Evolutionary conservation across 1,140 invertebrate genomes (phyloP).

Genomic region (Octopus bimaculoides): DNA sequence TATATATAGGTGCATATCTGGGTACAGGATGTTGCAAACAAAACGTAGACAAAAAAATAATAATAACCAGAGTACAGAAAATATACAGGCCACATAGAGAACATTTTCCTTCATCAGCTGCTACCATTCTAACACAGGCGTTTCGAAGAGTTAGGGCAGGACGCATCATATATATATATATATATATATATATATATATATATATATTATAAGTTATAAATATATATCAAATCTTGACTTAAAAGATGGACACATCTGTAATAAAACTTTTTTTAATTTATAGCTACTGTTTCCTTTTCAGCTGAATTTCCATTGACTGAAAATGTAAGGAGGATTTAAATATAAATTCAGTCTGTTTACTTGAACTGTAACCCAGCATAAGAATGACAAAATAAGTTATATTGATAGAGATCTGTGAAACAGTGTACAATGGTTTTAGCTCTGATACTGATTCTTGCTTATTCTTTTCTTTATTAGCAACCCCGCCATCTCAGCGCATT

Average conservation of each 20-base stretch:
- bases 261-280: background rate
- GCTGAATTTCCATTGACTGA: background rate
- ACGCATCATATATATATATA: background rate
- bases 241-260: no score
- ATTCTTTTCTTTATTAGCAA: conserved; percentile 29
- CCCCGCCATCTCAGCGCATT: conserved; percentile 59
- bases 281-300: background rate
- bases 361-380: background rate
- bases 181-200: background rate
- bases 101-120: background rate
- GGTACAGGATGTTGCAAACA: background rate
- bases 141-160: background rate
- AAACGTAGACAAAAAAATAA: background rate
- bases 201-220: background rate
- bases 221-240: background rate
- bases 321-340: background rate
- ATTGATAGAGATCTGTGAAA: background rate
- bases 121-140: background rate
- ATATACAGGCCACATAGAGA: background rate
- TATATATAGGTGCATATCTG: background rate
- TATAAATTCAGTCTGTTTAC: background rate
- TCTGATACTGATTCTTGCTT: background rate
- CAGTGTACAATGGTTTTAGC: background rate
- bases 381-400: background rate
- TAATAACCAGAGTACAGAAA: background rate